Base-by-base conservation (phyloP, 2,888 invertebrate genomes). In the Pharmacophagus antenor region DNA sequence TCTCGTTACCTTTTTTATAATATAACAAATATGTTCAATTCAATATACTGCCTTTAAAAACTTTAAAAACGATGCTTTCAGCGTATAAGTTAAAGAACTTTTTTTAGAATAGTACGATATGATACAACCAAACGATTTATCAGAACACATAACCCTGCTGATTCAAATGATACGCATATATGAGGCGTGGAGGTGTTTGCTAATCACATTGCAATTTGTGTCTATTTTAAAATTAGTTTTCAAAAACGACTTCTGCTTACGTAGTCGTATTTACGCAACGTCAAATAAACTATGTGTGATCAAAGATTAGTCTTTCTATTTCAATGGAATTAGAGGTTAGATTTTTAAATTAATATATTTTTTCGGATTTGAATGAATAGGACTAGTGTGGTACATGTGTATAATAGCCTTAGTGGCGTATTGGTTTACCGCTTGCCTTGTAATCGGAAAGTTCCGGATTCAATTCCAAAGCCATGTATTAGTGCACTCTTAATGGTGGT, bases 201-300 rank as follows among this genome's bases (percentile, higher is more conserved):
- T 48, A 25, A 49, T 54, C 41, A 49, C 54, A 48, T 55, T 57
- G 55, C 60, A 60, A 61, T 63, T 61, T 58, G 55, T 63, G 58
- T 46, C 58, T 52, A 61, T 61, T 63, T 58, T 61, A 58, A 37
- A 55, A 31, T 22, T 50, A 55, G 42, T n/a, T 44, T 44, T 18
- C 18, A 15, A 37, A 37, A 15, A n/a, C 15, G n/a, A 37, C 15
- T n/a, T n/a, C 15, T 7, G 1, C 37, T 15, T 37, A 37, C n/a
- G n/a, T n/a, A n/a, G n/a, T 15, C n/a, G 37, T 37, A 37, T 31
- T n/a, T 37, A 37, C n/a, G 15, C n/a, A 8, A n/a, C 15, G 37
- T 37, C n/a, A n/a, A n/a, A n/a, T 15, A n/a, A 37, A 37, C 4
- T n/a, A n/a, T 37, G n/a, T 37, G 15, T n/a, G 1, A 37, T 37